These are phyloP conservation scores for Pteropus alecto DNA, from an alignment of 2,113 vertebrate genomes.

Conservation along the genomic window DNA sequence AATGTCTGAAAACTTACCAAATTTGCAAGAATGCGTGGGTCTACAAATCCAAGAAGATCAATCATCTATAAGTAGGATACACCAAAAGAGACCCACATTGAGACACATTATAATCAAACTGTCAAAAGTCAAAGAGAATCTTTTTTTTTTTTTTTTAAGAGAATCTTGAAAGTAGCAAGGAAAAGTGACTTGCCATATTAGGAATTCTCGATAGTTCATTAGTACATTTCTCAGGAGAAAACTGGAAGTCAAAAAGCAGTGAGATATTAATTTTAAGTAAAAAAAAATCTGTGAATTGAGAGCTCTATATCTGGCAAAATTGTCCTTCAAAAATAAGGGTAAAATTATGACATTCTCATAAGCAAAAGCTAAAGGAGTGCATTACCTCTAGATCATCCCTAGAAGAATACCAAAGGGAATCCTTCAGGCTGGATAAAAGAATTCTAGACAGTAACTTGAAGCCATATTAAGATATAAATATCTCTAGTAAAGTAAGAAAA, in stretches of 20 bases:
- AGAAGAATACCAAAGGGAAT: neutral
- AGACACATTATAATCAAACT: neutral
- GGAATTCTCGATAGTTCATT: neutral
- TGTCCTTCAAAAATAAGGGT: neutral
- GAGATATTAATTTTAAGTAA: too few relatives aligned
- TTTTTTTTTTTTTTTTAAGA: neutral
- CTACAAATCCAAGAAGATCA: neutral
- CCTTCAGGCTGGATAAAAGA: neutral
- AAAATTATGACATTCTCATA: neutral
- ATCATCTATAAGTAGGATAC: neutral
- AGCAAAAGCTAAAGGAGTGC: neutral
- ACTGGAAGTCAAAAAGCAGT: neutral
- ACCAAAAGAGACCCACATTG: neutral
- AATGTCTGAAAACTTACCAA: neutral
- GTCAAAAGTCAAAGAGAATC: neutral
- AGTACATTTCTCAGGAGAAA: neutral
- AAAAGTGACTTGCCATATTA: neutral
- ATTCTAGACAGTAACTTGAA: neutral
- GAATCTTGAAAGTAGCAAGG: neutral
- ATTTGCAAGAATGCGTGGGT: neutral
- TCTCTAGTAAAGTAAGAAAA: neutral
- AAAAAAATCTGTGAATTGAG: too few relatives aligned
- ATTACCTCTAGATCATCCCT: neutral
- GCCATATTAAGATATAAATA: neutral
- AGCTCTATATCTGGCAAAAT: neutral